Evolutionary conservation across 53 echinoderm and acorn worm genomes (phyloP).

Genomic region (Antedon mediterranea): DNA sequence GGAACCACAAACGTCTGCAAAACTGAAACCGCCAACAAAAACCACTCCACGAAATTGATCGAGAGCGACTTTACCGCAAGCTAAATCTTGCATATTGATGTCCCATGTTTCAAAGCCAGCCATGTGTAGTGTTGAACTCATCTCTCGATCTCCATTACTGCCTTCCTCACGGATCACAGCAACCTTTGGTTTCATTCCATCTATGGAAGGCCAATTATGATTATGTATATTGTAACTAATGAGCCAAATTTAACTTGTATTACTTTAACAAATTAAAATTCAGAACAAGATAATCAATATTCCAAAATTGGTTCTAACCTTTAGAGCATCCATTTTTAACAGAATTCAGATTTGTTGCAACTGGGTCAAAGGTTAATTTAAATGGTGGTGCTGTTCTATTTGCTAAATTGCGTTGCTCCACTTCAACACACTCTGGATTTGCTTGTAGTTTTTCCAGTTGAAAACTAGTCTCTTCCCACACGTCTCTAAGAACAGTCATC

Average conservation of each 20-base stretch:
- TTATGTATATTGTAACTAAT: background rate
- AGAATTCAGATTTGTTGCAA: background rate
- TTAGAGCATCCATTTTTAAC: background rate
- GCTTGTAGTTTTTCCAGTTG: conserved; percentile 71
- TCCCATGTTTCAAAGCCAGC: conserved; percentile 95
- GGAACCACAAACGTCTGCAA: conserved; percentile 83
- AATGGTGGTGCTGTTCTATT: conserved; percentile 68
- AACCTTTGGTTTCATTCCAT: conserved; percentile 37
- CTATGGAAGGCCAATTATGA: too few species aligned
- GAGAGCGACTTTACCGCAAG: conserved; percentile 39
- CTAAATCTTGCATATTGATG: conserved; percentile 93
- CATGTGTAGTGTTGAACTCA: conserved; percentile 67
- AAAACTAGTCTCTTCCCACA: conserved; percentile 93
- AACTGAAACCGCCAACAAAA: conserved; percentile 97
- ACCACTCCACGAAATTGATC: conserved; percentile 78
- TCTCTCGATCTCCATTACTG: conserved; percentile 97
- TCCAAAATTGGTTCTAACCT: too few species aligned
- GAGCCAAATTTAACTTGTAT: too few species aligned
- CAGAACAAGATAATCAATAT: too few species aligned
- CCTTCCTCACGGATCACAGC: conserved; percentile 95
- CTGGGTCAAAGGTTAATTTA: conserved; percentile 63
- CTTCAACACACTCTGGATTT: conserved; percentile 66
- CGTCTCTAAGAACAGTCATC: conserved; percentile 55
- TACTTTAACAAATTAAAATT: too few species aligned
- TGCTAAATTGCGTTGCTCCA: conserved; percentile 44